Percentiles rank a stretch among this genome's conserved stretches.
Evolutionary conservation across 2,113 vertebrate genomes (phyloP).

Genomic region (Nothobranchius furzeri): DNA sequence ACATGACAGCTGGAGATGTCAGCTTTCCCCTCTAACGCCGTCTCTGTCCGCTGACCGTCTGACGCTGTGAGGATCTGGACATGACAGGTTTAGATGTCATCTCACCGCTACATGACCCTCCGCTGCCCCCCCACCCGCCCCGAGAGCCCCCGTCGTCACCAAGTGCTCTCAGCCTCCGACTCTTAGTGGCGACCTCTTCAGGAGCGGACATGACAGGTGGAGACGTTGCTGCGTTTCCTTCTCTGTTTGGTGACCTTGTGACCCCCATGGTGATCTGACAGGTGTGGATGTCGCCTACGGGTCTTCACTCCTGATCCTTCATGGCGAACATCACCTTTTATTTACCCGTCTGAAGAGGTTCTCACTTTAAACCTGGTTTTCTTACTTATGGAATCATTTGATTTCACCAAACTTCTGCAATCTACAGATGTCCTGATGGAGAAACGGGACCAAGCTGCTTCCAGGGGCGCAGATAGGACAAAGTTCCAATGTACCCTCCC

Average conservation of each 20-base stretch:
- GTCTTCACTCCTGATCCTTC: conserved; percentile 25
- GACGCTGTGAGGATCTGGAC: conserved; percentile 48
- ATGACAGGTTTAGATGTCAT: conserved; percentile 70
- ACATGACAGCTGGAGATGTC: conserved; percentile 61
- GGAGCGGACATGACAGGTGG: conserved; percentile 56
- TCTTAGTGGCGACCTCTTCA: conserved; percentile 57
- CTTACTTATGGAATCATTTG: too few species aligned
- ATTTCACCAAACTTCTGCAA: too few species aligned
- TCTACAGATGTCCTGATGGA: too few species aligned
- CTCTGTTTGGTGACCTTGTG: conserved; percentile 39
- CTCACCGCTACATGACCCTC: conserved; percentile 52
- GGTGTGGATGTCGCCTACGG: conserved; percentile 57
- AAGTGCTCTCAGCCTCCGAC: conserved; percentile 36
- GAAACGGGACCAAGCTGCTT: too few species aligned
- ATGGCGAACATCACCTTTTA: too few species aligned
- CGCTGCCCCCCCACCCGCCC: conserved; percentile 1
- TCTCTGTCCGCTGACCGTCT: conserved; percentile 65
- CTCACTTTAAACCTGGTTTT: too few species aligned
- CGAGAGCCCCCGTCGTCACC: conserved; percentile 7
- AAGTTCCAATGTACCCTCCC: too few species aligned
- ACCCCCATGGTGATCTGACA: conserved; percentile 44
- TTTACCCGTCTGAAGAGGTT: too few species aligned
- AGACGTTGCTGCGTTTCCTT: conserved; percentile 34
- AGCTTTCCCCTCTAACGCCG: conserved; percentile 27
- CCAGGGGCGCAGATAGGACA: too few species aligned